Evolutionary conservation across 2,888 invertebrate genomes (phyloP).

Genomic region (Stenodema calcarata): DNA sequence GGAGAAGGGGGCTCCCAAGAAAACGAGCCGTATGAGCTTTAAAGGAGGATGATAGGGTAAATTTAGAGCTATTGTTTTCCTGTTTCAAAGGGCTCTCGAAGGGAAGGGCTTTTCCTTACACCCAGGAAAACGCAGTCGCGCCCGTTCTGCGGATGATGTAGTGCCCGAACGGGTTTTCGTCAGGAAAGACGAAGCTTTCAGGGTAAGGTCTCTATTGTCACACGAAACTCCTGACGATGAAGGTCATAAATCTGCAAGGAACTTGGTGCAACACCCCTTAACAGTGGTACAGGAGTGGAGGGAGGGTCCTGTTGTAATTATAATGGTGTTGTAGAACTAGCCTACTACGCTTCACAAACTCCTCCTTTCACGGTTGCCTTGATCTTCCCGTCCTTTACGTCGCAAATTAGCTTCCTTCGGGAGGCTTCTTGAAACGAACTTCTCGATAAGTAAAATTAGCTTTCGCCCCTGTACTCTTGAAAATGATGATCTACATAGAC

Average conservation of each 20-base stretch:
- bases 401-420: conserved; percentile 1
- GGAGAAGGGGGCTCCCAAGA: background rate
- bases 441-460: background rate
- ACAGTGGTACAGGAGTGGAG: background rate
- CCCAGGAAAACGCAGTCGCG: conserved; percentile 17
- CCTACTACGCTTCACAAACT: background rate
- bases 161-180: background rate
- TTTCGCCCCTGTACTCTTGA: background rate
- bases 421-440: background rate
- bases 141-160: conserved; percentile 15
- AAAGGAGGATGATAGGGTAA: conserved; percentile 1
- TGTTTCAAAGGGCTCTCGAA: background rate
- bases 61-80: conserved; percentile 32
- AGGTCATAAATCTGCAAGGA: conserved; percentile 39
- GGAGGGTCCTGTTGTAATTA: conserved; percentile 15
- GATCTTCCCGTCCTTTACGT: background rate
- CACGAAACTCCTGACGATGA: conserved; percentile 43
- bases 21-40: background rate
- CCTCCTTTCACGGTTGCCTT: conserved; percentile 1
- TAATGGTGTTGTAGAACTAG: conserved; percentile 30
- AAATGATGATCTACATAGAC: background rate
- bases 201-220: conserved; percentile 8
- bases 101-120: background rate
- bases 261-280: conserved; percentile 11
- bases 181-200: background rate